phyloP scores from a whole-genome alignment of 2,888 invertebrate species.

The Dendrolimus pini region DNA sequence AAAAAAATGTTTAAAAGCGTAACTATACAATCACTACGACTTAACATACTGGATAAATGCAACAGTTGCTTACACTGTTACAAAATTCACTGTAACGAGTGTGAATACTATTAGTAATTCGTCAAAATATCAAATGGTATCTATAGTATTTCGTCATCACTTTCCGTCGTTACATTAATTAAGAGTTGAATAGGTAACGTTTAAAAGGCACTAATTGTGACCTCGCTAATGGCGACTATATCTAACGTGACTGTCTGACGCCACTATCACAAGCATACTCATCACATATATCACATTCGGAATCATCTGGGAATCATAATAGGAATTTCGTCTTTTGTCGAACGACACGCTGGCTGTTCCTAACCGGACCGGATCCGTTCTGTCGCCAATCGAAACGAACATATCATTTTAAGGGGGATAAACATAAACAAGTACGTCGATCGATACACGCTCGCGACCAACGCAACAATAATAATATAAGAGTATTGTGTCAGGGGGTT shows the following conservation, averaged over 20 bases:
- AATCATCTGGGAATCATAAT: conserved; percentile 43
- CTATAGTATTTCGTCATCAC: conserved; percentile 27
- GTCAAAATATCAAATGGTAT: conserved; percentile 39
- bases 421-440: neutral
- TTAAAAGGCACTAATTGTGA: conserved; percentile 39
- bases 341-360: conserved; percentile 1
- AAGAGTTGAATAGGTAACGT: conserved; percentile 53
- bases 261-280: conserved; percentile 71
- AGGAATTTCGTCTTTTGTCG: neutral
- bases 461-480: neutral
- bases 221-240: conserved; percentile 48
- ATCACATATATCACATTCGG: conserved; percentile 72
- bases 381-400: neutral
- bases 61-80: conserved; percentile 53
- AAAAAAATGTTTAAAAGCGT: conserved; percentile 47
- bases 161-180: conserved; percentile 24
- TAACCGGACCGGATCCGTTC: conserved; percentile 7
- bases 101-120: conserved; percentile 55
- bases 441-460: neutral
- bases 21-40: conserved; percentile 66
- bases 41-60: conserved; percentile 68
- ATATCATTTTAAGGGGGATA: neutral
- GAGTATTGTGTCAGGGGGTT: neutral
- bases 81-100: conserved; percentile 37
- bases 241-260: conserved; percentile 67